Evolutionary conservation across 2,113 vertebrate species (phyloP).

Genomic region (Perognathus longimembris): DNA sequence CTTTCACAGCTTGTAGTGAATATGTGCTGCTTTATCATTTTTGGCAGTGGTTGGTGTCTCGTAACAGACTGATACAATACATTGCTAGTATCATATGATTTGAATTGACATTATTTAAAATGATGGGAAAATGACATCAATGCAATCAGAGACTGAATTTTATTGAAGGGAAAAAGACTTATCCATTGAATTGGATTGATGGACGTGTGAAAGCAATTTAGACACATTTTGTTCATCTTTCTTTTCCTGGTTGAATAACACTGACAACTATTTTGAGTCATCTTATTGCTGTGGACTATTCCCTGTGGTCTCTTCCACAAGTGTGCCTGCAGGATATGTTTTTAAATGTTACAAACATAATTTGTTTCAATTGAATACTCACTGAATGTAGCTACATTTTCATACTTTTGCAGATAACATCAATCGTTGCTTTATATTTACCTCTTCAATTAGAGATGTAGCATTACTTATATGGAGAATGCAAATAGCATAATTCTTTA

Average conservation of each 20-base stretch:
- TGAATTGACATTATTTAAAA: slow-evolving; percentile 66
- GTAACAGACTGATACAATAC: slow-evolving; percentile 73
- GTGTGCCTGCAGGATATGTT: not conserved
- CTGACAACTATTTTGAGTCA: not conserved
- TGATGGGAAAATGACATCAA: slow-evolving; percentile 68
- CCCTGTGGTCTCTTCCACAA: not conserved
- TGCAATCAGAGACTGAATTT: slow-evolving; percentile 27
- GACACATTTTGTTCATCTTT: not conserved
- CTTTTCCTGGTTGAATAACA: not conserved
- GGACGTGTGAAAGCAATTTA: not conserved
- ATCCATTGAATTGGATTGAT: not conserved
- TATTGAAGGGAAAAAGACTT: not conserved
- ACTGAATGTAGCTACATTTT: not conserved
- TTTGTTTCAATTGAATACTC: slow-evolving; percentile 13
- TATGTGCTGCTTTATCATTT: slow-evolving; percentile 55
- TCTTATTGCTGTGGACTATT: not conserved
- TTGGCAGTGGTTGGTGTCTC: slow-evolving; percentile 64
- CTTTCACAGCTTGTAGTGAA: slow-evolving; percentile 65
- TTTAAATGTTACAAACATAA: not conserved
- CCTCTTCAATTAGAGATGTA: not conserved
- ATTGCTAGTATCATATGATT: slow-evolving; percentile 46
- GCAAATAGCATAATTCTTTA: too few relatives aligned
- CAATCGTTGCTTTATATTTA: not conserved
- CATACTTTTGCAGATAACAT: not conserved
- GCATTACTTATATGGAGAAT: not conserved